Evolutionary conservation across 2,113 vertebrate genomes (phyloP).

Genomic region (Anoura caudifer): DNA sequence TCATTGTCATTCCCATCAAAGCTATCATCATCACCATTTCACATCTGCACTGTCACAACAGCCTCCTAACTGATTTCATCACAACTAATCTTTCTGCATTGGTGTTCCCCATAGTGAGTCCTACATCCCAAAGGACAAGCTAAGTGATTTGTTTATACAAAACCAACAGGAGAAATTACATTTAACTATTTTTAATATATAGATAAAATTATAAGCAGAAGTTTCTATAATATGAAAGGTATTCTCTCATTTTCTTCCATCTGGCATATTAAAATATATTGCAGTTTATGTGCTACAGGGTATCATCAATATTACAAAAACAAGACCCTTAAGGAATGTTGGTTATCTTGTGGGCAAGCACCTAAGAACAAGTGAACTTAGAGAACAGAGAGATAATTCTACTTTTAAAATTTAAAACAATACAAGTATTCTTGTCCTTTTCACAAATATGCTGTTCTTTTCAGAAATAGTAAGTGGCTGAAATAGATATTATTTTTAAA

Average conservation of each 20-base stretch:
- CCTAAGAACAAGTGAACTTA: not conserved
- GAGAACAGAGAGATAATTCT: not conserved
- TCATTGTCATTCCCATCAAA: not conserved
- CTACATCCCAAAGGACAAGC: not conserved
- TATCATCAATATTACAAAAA: not conserved
- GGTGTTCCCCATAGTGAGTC: not conserved
- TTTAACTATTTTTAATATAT: not conserved
- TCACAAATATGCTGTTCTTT: not conserved
- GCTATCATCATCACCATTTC: not conserved
- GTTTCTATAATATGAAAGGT: not conserved
- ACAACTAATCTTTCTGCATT: not conserved
- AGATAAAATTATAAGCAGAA: not conserved
- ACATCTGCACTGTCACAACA: not conserved
- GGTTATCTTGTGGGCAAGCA: not conserved
- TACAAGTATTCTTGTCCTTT: not conserved
- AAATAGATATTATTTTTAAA: not conserved
- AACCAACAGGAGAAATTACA: not conserved
- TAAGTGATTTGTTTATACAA: not conserved
- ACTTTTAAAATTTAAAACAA: constrained; percentile 20
- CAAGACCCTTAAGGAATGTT: not conserved
- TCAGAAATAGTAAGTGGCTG: not conserved
- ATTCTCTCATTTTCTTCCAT: not conserved
- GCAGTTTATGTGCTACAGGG: not conserved
- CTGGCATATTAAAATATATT: not conserved
- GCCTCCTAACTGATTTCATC: not conserved